phyloP scores from a whole-genome alignment of 2,888 invertebrate genomes.

The Sussaba pulchella region DNA sequence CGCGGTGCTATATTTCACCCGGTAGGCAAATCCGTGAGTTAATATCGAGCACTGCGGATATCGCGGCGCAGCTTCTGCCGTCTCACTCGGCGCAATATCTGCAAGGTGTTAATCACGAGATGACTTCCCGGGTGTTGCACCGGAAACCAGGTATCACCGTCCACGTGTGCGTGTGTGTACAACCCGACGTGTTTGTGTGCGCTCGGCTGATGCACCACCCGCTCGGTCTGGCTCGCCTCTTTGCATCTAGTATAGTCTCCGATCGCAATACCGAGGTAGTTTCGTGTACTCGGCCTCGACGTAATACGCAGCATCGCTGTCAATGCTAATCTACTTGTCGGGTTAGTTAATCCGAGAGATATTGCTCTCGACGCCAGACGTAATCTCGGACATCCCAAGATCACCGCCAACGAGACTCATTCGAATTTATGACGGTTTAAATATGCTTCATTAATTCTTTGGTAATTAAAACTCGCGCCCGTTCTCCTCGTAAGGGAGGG shows the following conservation, averaged over 20 bases:
- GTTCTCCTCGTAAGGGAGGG: neutral
- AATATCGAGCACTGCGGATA: conserved; percentile 64
- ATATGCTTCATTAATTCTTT: conserved; percentile 37
- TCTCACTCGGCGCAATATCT: conserved; percentile 72
- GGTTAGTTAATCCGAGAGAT: conserved; percentile 50
- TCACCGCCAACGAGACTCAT: neutral
- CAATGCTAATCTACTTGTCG: conserved; percentile 45
- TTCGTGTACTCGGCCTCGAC: conserved; percentile 1
- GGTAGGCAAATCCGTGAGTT: conserved; percentile 57
- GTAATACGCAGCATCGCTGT: conserved; percentile 33
- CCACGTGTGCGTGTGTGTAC: conserved; percentile 20
- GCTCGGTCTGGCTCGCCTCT: conserved; percentile 6
- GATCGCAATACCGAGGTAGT: conserved; percentile 4
- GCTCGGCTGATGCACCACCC: conserved; percentile 18
- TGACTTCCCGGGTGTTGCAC: conserved; percentile 51
- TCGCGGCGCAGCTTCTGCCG: conserved; percentile 34
- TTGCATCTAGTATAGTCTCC: conserved; percentile 20
- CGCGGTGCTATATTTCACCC: conserved; percentile 44
- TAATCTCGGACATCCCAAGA: conserved; percentile 33
- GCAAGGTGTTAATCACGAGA: conserved; percentile 77
- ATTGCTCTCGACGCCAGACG: conserved; percentile 38
- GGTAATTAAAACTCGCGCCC: conserved; percentile 42
- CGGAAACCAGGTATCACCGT: conserved; percentile 44
- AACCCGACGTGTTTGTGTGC: neutral
- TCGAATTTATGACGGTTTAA: conserved; percentile 17